phyloP scores from a whole-genome alignment of 2,113 vertebrate species.

The Corynorhinus townsendii region DNA sequence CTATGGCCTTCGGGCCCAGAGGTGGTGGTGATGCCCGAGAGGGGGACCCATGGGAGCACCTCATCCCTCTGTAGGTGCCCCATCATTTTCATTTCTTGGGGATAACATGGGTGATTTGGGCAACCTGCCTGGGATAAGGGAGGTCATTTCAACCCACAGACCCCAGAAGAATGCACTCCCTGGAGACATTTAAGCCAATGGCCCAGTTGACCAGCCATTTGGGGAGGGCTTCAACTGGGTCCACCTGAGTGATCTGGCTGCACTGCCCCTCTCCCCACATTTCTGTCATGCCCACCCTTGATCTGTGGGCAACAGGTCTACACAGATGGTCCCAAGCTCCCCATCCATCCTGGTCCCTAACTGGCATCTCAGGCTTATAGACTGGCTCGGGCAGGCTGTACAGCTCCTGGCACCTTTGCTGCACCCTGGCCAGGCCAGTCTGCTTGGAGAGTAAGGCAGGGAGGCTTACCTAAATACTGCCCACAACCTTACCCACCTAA shows the following conservation, averaged over 20 bases:
- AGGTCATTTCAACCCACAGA: neutral
- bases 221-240: neutral
- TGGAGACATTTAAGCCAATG: neutral
- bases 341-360: neutral
- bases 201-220: neutral
- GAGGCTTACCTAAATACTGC: neutral
- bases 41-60: neutral
- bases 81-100: neutral
- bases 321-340: neutral
- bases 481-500: neutral
- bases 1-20: neutral
- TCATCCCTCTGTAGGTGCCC: neutral
- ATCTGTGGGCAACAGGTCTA: neutral
- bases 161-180: neutral
- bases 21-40: neutral
- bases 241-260: neutral
- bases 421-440: neutral
- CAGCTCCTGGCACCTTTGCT: neutral
- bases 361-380: accelerated
- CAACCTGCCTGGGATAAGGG: neutral
- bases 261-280: neutral
- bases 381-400: neutral
- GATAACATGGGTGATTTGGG: neutral
- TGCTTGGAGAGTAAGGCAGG: neutral
- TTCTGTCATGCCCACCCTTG: neutral